Evolutionary conservation across 2,888 invertebrate species (phyloP).

Genomic region (Dichetophora obliterata): DNA sequence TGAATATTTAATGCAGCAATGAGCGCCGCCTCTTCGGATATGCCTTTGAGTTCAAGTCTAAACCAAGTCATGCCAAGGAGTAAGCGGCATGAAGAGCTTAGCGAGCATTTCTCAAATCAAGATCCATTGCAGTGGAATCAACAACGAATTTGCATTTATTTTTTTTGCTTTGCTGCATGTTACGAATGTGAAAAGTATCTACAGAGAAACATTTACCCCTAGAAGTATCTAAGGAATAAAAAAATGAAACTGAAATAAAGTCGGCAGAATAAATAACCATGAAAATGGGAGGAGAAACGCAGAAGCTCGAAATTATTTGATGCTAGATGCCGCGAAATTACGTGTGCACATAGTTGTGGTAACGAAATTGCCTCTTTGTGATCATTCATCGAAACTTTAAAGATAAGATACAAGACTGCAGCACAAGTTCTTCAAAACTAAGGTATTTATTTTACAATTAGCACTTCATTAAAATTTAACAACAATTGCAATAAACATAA

Average conservation of each 20-base stretch:
- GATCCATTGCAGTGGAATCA: constrained; percentile 19
- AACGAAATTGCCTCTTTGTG: not conserved
- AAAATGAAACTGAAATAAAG: not conserved
- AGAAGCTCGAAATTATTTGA: constrained; percentile 23
- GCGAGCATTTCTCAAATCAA: not conserved
- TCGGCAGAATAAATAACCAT: constrained; percentile 8
- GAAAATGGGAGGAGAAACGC: constrained; percentile 20
- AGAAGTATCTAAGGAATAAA: not conserved
- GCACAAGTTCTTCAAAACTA: too few relatives aligned
- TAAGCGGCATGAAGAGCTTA: not conserved
- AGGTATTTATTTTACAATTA: too few relatives aligned
- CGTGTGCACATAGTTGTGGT: not conserved
- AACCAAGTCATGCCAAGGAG: not conserved
- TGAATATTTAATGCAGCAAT: constrained; percentile 20
- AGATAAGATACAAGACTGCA: too few relatives aligned
- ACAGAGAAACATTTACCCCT: not conserved
- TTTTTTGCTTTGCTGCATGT: not conserved
- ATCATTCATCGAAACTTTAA: too few relatives aligned
- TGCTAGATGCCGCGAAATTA: not conserved
- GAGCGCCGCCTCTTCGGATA: not conserved
- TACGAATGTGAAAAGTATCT: not conserved
- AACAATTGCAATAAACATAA: too few relatives aligned
- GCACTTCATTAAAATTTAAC: too few relatives aligned
- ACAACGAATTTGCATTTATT: constrained; percentile 10
- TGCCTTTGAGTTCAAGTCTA: not conserved